Percentiles rank a stretch among this genome's conserved stretches.
phyloP scores from a whole-genome alignment of 2,888 invertebrate genomes.

The Mythimna loreyi region DNA sequence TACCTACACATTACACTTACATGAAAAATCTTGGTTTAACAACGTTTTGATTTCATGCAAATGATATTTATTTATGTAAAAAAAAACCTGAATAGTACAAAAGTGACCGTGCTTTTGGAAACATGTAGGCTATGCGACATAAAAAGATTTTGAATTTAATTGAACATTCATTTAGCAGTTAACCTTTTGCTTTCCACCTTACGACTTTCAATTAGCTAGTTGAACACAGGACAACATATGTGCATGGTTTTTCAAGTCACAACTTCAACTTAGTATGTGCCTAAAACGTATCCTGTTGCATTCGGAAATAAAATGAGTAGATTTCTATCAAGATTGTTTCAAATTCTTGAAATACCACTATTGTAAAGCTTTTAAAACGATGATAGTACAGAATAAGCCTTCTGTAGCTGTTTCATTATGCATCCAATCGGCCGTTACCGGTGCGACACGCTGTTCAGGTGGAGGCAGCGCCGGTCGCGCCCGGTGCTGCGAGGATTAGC shows the following conservation, averaged over 20 bases:
- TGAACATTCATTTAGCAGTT: no score
- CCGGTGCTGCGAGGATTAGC: slow-evolving; percentile 14
- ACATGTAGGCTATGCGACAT: no score
- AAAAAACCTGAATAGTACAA: no score
- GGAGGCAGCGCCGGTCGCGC: background rate
- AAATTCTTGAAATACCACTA: background rate
- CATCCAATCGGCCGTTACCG: slow-evolving; percentile 6
- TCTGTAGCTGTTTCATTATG: background rate
- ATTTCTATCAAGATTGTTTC: background rate
- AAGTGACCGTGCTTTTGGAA: no score
- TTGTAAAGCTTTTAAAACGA: background rate
- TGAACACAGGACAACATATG: background rate
- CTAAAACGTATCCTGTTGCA: background rate
- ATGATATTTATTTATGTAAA: no score
- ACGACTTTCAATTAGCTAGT: no score
- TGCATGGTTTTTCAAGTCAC: background rate
- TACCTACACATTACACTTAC: background rate
- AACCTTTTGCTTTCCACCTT: no score
- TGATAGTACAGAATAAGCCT: background rate
- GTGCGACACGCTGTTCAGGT: background rate
- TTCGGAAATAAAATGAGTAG: background rate
- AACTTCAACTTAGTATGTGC: background rate
- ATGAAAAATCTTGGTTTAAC: no score
- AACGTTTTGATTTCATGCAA: no score
- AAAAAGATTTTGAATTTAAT: no score